Base-by-base conservation (phyloP, 2,888 invertebrate species). In the Tetropium fuscum region DNA sequence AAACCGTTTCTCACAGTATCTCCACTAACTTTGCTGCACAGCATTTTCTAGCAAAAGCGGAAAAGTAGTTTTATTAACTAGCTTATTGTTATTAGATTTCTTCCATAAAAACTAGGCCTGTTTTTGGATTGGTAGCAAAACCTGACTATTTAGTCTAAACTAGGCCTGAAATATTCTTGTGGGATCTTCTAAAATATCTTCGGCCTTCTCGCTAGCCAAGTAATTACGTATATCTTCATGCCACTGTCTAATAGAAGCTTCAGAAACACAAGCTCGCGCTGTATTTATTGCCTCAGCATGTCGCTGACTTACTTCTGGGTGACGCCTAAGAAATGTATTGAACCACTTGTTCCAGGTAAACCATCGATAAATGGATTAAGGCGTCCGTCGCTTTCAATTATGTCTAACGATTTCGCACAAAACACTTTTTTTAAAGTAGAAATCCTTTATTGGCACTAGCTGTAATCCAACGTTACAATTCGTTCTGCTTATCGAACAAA, bases 31-130 rank as follows among this genome's bases (percentile, higher is more conserved):
- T 11, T 34, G 49, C 11, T 49, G 6, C 38, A 49, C 34, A 8
- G 38, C 13, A 36, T 30, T 48, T 48, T 57, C 51, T 44, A 58
- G n/a, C n/a, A 51, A 32, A 34, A 48, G 25, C 1, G 57, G 51
- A 58, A 58, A 51, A 13, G 51, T 51, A 6, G 40, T 38, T 58
- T 58, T 58, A n/a, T n/a, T n/a, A n/a, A n/a, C n/a, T n/a, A n/a
- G n/a, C n/a, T n/a, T n/a, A n/a, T n/a, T n/a, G n/a, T n/a, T n/a
- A n/a, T n/a, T n/a, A n/a, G n/a, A n/a, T n/a, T n/a, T n/a, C n/a
- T n/a, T n/a, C n/a, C n/a, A n/a, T n/a, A n/a, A n/a, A n/a, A n/a
- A n/a, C n/a, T n/a, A n/a, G n/a, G n/a, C n/a, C n/a, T n/a, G n/a
- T n/a, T n/a, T n/a, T n/a, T n/a, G n/a, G n/a, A n/a, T n/a, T n/a